phyloP scores from a whole-genome alignment of 2,797 vertebrate species.

The Cossypha polioptera region DNA sequence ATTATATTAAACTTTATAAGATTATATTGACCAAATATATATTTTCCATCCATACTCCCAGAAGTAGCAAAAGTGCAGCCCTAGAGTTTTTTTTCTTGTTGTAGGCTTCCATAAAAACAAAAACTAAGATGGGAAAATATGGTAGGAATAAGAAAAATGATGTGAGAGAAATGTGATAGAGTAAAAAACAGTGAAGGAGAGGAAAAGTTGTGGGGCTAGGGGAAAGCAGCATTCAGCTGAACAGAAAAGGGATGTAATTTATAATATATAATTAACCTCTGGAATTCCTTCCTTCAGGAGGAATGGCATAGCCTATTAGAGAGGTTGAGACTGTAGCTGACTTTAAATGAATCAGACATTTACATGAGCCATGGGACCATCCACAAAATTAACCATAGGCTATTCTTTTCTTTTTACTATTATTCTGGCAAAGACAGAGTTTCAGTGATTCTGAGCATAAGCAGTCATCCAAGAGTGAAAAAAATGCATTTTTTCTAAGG shows the following conservation, averaged over 20 bases:
- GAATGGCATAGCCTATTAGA: neutral
- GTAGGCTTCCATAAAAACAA: neutral
- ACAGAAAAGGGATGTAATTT: neutral
- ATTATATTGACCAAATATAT: neutral
- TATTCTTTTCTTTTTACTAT: neutral
- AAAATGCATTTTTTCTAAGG: neutral
- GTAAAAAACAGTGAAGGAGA: neutral
- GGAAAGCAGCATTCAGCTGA: neutral
- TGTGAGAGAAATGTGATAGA: neutral
- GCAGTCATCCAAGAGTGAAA: neutral
- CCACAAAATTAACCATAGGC: neutral
- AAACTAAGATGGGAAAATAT: neutral
- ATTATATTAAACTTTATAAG: neutral
- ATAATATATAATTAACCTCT: neutral
- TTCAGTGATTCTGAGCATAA: neutral
- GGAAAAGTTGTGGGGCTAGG: neutral
- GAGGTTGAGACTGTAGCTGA: neutral
- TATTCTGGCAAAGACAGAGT: neutral
- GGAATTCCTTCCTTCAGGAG: neutral
- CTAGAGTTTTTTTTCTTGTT: neutral
- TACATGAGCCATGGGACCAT: neutral
- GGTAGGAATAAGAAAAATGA: neutral
- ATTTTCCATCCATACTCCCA: neutral
- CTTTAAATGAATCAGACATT: constrained; percentile 16
- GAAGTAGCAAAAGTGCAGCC: neutral